phyloP scores from a whole-genome alignment of 2,113 vertebrate genomes.

The Petrocephalus zakoni region DNA sequence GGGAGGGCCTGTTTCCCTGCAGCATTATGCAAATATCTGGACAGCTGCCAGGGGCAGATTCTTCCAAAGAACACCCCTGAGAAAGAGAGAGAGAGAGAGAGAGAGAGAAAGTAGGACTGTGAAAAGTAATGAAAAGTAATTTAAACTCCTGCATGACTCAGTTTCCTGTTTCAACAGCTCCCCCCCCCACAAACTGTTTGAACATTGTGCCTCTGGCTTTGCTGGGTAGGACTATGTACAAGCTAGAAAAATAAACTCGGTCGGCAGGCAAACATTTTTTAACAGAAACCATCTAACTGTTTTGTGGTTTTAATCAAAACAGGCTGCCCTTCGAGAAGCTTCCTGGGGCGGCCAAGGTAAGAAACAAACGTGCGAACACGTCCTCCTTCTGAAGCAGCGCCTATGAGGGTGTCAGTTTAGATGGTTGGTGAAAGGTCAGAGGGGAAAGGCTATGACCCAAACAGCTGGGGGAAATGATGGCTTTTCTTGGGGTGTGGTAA shows the following conservation, averaged over 20 bases:
- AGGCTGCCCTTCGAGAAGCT: not conserved
- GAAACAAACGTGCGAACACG: not conserved
- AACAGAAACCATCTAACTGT: slow-evolving; percentile 4
- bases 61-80: slow-evolving; percentile 30
- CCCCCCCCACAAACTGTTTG: slow-evolving; percentile 13
- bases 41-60: slow-evolving; percentile 41
- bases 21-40: slow-evolving; percentile 36
- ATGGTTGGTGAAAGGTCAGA: not conserved
- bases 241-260: not conserved
- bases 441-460: not conserved
- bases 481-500: not conserved
- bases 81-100: slow-evolving; percentile 8
- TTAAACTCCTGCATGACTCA: slow-evolving; percentile 12
- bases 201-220: not conserved
- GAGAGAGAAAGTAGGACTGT: slow-evolving; percentile 11
- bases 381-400: not conserved
- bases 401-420: not conserved
- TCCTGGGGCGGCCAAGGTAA: not conserved
- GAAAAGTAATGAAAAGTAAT: slow-evolving; percentile 7
- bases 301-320: not conserved
- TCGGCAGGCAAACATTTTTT: not conserved
- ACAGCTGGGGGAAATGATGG: slow-evolving; percentile 6
- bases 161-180: slow-evolving; percentile 22
- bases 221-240: slow-evolving; percentile 3
- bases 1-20: slow-evolving; percentile 44